phyloP scores from a whole-genome alignment of 1,140 invertebrate species.

The Drosophila biarmipes region DNA sequence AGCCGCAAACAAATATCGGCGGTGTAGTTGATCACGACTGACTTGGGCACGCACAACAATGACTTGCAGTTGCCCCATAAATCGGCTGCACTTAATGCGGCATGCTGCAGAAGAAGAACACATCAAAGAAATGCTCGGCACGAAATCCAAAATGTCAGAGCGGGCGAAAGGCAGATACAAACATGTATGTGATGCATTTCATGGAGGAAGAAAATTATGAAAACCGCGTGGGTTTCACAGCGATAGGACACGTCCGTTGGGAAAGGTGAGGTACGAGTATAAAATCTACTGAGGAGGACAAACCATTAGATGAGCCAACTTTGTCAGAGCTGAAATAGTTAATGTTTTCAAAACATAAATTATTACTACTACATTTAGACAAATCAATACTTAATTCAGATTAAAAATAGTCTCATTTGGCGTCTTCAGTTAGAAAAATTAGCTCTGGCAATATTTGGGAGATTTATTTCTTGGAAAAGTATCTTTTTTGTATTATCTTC shows the following conservation, averaged over 20 bases:
- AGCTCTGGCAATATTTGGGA: too few relatives aligned
- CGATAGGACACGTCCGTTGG: constrained; percentile 4
- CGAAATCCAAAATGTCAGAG: constrained; percentile 47
- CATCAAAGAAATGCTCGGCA: constrained; percentile 58
- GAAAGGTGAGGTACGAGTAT: not conserved
- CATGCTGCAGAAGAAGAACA: not conserved
- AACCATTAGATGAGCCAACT: not conserved
- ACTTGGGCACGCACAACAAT: constrained; percentile 70
- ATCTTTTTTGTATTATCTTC: too few relatives aligned
- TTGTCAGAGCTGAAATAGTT: too few relatives aligned
- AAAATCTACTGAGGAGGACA: constrained; percentile 5
- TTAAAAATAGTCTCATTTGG: too few relatives aligned
- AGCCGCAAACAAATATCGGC: constrained; percentile 59
- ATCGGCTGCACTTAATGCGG: constrained; percentile 57
- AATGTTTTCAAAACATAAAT: not conserved
- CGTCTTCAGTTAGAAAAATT: too few relatives aligned
- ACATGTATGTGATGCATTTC: constrained; percentile 35
- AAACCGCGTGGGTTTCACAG: constrained; percentile 8
- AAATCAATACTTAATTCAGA: too few relatives aligned
- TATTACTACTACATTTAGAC: too few relatives aligned
- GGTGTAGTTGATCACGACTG: constrained; percentile 77
- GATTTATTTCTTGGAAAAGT: too few relatives aligned
- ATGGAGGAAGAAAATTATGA: constrained; percentile 20
- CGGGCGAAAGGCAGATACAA: constrained; percentile 5
- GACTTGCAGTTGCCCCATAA: constrained; percentile 67